Evolutionary conservation across 2,797 vertebrate species (phyloP).

Genomic region (Hyperoplus immaculatus): DNA sequence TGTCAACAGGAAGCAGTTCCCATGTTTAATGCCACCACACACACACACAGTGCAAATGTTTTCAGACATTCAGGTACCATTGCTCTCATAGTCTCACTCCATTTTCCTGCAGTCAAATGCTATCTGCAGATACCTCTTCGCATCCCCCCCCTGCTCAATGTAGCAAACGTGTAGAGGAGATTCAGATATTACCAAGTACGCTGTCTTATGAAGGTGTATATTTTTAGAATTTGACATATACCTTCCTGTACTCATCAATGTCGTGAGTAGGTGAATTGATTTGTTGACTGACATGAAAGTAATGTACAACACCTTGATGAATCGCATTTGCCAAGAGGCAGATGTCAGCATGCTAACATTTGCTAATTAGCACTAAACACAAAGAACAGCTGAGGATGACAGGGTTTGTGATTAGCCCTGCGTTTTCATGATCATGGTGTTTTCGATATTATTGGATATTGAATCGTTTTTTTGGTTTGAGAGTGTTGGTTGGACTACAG

Average conservation of each 20-base stretch:
- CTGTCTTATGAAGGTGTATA: neutral
- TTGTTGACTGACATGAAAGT: neutral
- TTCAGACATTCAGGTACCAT: slow-evolving; percentile 1
- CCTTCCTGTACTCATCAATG: too few relatives aligned
- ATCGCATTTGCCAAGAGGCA: neutral
- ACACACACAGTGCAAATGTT: slow-evolving; percentile 23
- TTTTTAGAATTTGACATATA: neutral
- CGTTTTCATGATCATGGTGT: neutral
- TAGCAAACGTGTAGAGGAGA: neutral
- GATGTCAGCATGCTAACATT: neutral
- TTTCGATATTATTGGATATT: rapidly evolving
- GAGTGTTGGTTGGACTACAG: neutral
- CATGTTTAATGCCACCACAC: slow-evolving; percentile 40
- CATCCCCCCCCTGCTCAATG: slow-evolving; percentile 21
- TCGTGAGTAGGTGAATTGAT: neutral
- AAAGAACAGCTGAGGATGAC: neutral
- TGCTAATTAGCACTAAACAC: neutral
- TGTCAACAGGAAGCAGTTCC: slow-evolving; percentile 25
- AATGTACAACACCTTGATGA: neutral
- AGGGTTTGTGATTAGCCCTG: neutral
- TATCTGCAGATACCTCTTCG: slow-evolving; percentile 28
- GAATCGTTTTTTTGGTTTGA: neutral
- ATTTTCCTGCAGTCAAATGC: slow-evolving; percentile 14
- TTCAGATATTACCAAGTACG: neutral
- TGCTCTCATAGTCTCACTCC: slow-evolving; percentile 1